phyloP scores from a whole-genome alignment of 2,113 vertebrate species.

The Electrona antarctica region DNA sequence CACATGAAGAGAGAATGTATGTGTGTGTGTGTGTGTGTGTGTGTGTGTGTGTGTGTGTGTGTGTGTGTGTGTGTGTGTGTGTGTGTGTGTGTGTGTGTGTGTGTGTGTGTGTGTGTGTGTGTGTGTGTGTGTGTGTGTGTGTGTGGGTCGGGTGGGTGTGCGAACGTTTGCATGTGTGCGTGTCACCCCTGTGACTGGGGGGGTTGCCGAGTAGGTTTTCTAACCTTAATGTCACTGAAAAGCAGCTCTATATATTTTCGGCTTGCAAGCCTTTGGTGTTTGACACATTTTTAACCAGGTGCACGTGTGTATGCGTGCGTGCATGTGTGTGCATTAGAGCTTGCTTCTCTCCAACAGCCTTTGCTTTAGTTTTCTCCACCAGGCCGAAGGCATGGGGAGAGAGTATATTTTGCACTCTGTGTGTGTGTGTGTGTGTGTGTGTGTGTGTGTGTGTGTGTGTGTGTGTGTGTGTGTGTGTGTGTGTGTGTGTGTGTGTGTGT shows the following conservation, averaged over 20 bases:
- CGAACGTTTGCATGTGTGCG: background rate
- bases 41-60: background rate
- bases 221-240: background rate
- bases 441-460: no score
- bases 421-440: no score
- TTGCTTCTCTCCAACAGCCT: background rate
- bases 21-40: background rate
- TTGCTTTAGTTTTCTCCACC: background rate
- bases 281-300: background rate
- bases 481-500: no score
- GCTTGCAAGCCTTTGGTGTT: background rate
- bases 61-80: background rate
- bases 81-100: background rate
- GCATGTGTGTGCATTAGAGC: background rate
- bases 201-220: background rate
- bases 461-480: no score
- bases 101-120: background rate
- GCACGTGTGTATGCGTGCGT: constrained; percentile 8
- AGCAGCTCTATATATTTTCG: background rate
- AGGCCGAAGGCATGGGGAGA: background rate
- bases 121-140: background rate
- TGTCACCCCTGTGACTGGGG: background rate
- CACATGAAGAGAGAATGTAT: background rate
- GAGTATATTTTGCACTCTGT: no score
- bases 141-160: no score